These are phyloP conservation scores for Parambassis ranga DNA, from an alignment of 2,797 vertebrate species.

Conservation along the genomic window DNA sequence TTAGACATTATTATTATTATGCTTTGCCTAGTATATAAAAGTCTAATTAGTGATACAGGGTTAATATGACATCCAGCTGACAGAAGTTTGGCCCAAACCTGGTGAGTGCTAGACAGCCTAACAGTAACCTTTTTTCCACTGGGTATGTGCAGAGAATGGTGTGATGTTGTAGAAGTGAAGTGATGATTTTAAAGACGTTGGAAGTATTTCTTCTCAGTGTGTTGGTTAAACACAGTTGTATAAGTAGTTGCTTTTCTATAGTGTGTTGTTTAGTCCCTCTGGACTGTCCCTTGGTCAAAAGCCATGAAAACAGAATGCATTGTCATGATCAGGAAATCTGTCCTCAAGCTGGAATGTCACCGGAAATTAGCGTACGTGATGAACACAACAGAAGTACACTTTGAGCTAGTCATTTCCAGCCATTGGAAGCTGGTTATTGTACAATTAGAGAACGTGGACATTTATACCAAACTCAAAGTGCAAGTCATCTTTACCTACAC, in stretches of 20 bases:
- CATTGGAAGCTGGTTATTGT: conserved; percentile 8
- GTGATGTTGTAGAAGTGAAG: background rate
- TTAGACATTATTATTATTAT: conserved; percentile 31
- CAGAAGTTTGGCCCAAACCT: conserved; percentile 16
- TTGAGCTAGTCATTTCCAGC: conserved; percentile 21
- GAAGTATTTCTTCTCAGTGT: background rate
- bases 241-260: background rate
- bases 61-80: conserved; percentile 11
- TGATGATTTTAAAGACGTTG: background rate
- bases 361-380: conserved; percentile 61
- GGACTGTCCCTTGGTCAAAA: background rate
- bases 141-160: background rate
- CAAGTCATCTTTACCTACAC: background rate
- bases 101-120: background rate
- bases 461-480: background rate
- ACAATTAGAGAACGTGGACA: background rate
- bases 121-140: conserved; percentile 8
- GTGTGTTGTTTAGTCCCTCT: background rate
- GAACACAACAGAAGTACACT: conserved; percentile 25
- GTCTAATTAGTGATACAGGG: conserved; percentile 10
- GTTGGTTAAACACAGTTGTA: conserved; percentile 20
- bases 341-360: conserved; percentile 66
- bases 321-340: conserved; percentile 72
- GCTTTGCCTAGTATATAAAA: conserved; percentile 12
- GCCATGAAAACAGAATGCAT: conserved; percentile 41